These are phyloP conservation scores for Lophochroa leadbeateri DNA, from an alignment of 2,113 vertebrate species.

Conservation along the genomic window DNA sequence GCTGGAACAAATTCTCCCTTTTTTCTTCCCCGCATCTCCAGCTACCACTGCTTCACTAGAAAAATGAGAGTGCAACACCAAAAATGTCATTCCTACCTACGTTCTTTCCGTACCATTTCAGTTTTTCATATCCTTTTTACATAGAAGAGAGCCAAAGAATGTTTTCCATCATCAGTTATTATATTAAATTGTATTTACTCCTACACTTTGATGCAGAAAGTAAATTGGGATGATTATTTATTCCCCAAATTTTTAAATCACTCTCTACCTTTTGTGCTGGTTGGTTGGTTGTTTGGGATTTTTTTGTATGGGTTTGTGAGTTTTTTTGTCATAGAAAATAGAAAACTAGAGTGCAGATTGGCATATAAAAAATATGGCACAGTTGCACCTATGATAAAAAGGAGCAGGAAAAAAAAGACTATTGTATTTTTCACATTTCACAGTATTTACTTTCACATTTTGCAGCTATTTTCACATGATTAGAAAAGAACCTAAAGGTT, in stretches of 20 bases:
- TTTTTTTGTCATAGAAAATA: not conserved
- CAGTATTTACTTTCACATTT: not conserved
- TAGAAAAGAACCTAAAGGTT: not conserved
- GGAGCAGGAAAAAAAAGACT: not conserved
- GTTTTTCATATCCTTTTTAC: not conserved
- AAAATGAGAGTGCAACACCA: not conserved
- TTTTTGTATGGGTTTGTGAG: not conserved
- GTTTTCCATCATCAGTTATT: not conserved
- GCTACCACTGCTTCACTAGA: not conserved
- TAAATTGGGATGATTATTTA: not conserved
- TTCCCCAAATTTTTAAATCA: not conserved
- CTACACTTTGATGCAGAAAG: not conserved
- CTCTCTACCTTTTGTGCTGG: not conserved
- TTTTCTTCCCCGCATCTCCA: not conserved
- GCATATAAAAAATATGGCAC: not conserved
- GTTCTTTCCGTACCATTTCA: not conserved
- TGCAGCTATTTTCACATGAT: not conserved
- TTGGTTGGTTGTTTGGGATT: not conserved
- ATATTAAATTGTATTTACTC: not conserved
- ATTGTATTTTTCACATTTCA: not conserved
- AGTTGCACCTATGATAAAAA: not conserved
- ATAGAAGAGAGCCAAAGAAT: not conserved
- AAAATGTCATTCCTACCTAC: not conserved
- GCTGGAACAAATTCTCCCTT: not conserved
- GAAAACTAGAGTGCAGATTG: not conserved